phyloP scores from a whole-genome alignment of 2,797 vertebrate genomes.

The Denticeps clupeoides region DNA sequence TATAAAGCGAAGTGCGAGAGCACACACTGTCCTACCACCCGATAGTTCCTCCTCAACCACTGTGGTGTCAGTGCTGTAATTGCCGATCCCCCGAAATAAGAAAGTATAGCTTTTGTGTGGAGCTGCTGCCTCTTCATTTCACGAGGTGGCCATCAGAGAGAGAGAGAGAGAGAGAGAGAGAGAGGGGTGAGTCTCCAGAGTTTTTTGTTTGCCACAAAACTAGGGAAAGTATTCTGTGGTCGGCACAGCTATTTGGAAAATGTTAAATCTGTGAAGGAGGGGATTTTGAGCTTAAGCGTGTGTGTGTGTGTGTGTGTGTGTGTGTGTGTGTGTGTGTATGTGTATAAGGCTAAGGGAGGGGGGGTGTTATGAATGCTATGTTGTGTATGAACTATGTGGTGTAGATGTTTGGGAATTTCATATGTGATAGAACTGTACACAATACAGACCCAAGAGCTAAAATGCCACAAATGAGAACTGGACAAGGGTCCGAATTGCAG shows the following conservation, averaged over 20 bases:
- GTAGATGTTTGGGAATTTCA: constrained; percentile 1
- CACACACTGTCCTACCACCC: constrained; percentile 21
- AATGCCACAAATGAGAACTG: constrained; percentile 15
- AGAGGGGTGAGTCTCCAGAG: constrained; percentile 41
- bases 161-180: too few species aligned
- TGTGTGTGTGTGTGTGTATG: not conserved
- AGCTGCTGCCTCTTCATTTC: constrained; percentile 20
- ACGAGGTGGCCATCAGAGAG: constrained; percentile 27
- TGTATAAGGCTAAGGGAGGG: not conserved
- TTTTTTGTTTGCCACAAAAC: constrained; percentile 52
- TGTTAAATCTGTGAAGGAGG: constrained; percentile 53
- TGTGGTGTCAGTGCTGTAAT: constrained; percentile 32
- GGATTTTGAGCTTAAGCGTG: constrained; percentile 26
- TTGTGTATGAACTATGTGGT: constrained; percentile 1
- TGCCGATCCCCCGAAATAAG: constrained; percentile 27
- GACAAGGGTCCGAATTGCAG: too few species aligned
- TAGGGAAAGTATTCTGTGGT: constrained; percentile 66
- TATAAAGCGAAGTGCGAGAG: constrained; percentile 17
- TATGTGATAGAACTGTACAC: not conserved
- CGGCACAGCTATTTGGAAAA: constrained; percentile 58
- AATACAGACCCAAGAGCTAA: not conserved
- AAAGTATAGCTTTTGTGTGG: constrained; percentile 20
- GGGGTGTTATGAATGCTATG: not conserved
- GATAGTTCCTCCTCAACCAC: constrained; percentile 22
- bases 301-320: constrained; percentile 2